Percentiles rank a stretch among this genome's conserved stretches.
phyloP scores from a whole-genome alignment of 2,113 vertebrate genomes.

The Oreocharis arfaki region DNA sequence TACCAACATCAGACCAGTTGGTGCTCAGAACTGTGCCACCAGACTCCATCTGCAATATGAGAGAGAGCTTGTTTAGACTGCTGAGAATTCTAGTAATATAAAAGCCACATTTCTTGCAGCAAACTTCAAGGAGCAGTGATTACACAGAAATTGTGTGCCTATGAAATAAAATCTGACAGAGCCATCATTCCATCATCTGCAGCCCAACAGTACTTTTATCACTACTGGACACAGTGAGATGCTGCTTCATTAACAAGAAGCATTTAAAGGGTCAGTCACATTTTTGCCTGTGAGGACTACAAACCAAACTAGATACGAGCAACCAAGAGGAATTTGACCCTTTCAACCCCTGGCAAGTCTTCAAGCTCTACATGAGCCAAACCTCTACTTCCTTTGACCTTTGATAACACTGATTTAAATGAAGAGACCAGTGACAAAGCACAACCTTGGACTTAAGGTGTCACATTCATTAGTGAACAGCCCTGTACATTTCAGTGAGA shows the following conservation, averaged over 20 bases:
- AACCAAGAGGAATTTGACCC: background rate
- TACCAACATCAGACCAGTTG: slow-evolving; percentile 95
- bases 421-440: background rate
- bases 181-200: background rate
- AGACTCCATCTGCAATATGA: slow-evolving; percentile 93
- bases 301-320: background rate
- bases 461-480: background rate
- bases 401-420: background rate
- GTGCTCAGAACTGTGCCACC: slow-evolving; percentile 97
- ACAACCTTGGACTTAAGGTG: background rate
- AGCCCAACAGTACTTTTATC: background rate
- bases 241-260: background rate
- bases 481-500: background rate
- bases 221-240: background rate
- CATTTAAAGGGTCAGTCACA: background rate
- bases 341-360: background rate
- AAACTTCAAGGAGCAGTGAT: background rate
- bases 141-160: background rate
- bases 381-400: background rate
- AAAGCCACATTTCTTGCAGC: background rate
- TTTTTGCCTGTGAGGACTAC: background rate
- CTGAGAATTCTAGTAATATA: background rate
- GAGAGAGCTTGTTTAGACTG: slow-evolving; percentile 26
- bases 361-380: background rate
- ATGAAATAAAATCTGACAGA: background rate